These are phyloP conservation scores for Chlorospingus semifuscus DNA, from an alignment of 2,797 vertebrate species.

Conservation along the genomic window DNA sequence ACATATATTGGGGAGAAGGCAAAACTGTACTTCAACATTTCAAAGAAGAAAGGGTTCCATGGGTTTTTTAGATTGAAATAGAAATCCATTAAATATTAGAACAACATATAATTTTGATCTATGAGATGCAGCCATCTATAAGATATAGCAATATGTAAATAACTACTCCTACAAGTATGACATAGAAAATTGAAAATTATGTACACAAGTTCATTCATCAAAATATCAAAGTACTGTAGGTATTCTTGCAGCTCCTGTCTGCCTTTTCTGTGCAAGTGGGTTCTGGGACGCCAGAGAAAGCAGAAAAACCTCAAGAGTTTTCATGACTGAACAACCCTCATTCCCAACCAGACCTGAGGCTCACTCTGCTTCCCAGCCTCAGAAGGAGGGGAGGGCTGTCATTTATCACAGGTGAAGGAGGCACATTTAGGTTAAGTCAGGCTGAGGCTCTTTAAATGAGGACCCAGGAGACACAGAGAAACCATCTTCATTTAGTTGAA, in stretches of 20 bases:
- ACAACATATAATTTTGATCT: neutral
- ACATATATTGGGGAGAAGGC: neutral
- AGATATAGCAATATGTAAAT: neutral
- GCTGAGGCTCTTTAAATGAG: neutral
- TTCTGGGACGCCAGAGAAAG: neutral
- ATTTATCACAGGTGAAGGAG: neutral
- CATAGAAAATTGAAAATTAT: neutral
- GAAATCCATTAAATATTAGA: neutral
- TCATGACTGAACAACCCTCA: neutral
- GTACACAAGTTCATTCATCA: neutral
- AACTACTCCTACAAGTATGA: neutral
- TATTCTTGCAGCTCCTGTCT: neutral
- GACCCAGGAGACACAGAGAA: neutral
- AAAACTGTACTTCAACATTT: neutral
- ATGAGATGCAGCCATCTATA: neutral
- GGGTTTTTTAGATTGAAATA: neutral
- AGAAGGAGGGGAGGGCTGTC: neutral
- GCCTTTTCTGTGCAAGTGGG: neutral
- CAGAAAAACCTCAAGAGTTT: neutral
- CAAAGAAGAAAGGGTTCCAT: neutral
- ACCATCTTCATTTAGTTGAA: neutral
- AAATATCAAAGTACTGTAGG: neutral
- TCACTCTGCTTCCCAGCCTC: neutral
- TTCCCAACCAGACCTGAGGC: neutral
- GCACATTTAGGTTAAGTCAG: neutral